A percentile compares a stretch with the other conserved stretches of the same genome.
Evolutionary conservation across 1,140 invertebrate genomes (phyloP).

Genomic region (Cryptotermes secundus): DNA sequence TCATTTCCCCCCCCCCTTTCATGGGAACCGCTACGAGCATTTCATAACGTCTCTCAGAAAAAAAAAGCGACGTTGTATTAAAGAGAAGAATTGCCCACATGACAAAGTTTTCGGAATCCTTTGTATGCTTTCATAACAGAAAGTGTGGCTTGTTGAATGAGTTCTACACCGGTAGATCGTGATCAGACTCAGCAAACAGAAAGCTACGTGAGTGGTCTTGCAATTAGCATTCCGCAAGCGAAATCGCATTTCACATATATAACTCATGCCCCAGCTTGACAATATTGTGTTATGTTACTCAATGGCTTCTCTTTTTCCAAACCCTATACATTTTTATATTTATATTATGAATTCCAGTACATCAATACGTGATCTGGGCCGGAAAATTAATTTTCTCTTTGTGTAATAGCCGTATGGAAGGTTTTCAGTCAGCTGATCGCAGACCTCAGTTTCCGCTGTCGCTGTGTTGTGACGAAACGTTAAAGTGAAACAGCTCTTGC

Average conservation of each 20-base stretch:
- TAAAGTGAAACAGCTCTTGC: no score
- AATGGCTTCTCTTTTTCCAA: not conserved
- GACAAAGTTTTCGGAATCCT: not conserved
- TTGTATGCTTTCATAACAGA: not conserved
- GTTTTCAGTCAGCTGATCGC: no score
- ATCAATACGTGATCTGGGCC: not conserved
- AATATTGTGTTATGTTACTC: not conserved
- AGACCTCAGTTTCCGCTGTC: no score
- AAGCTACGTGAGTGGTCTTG: not conserved
- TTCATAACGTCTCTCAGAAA: no score
- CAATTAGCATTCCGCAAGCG: not conserved
- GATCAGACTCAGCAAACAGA: not conserved
- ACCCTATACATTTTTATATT: not conserved
- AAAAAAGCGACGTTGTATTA: not conserved
- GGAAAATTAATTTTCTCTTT: no score
- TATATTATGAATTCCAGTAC: not conserved
- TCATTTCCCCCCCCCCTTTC: no score
- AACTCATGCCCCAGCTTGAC: not conserved
- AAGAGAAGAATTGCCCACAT: not conserved
- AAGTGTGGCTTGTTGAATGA: not conserved
- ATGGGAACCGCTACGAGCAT: no score
- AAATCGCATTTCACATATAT: not conserved
- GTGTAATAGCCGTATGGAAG: no score
- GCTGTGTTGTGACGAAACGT: no score
- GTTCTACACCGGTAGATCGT: not conserved